Percentiles rank a stretch among this genome's conserved stretches.
Conservation (phyloP, 2,888 invertebrate genomes). For the Diplolepis rosae region DNA sequence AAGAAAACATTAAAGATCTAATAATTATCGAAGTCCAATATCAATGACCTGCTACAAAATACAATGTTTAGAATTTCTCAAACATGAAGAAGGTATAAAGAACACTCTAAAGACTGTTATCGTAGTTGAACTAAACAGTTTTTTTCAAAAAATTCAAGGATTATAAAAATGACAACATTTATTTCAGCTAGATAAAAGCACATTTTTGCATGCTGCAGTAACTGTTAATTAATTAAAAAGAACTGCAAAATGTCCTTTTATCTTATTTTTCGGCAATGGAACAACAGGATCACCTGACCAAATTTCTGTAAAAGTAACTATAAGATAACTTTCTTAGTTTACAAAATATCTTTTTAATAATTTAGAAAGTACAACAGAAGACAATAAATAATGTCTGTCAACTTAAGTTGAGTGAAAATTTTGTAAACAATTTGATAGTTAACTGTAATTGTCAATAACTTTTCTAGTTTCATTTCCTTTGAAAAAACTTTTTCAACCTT, state of each 20-base stretch:
- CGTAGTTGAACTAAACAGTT: neutral
- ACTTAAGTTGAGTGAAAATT: too few relatives aligned
- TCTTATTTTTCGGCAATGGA: too few relatives aligned
- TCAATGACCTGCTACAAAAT: slow-evolving; percentile 11
- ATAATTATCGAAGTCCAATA: slow-evolving; percentile 1
- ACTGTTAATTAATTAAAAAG: neutral
- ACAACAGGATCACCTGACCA: too few relatives aligned
- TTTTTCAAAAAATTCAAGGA: slow-evolving; percentile 1
- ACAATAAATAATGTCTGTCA: too few relatives aligned
- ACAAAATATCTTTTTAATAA: too few relatives aligned
- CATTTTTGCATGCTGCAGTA: neutral
- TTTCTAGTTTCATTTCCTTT: too few relatives aligned
- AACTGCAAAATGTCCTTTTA: neutral
- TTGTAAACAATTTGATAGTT: too few relatives aligned
- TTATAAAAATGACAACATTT: neutral
- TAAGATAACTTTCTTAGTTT: too few relatives aligned
- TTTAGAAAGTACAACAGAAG: too few relatives aligned
- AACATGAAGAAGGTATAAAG: slow-evolving; percentile 9
- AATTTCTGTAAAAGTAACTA: too few relatives aligned
- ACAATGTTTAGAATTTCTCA: neutral
- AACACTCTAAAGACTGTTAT: neutral
- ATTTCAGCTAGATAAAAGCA: neutral
- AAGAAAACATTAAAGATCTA: neutral
- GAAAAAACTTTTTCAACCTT: too few relatives aligned
- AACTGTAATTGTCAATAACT: too few relatives aligned